Evolutionary conservation across 1,140 invertebrate genomes (phyloP), one percentile per base, ranked within the genome.

Genomic region (Dolichoris vasculosae): DNA sequence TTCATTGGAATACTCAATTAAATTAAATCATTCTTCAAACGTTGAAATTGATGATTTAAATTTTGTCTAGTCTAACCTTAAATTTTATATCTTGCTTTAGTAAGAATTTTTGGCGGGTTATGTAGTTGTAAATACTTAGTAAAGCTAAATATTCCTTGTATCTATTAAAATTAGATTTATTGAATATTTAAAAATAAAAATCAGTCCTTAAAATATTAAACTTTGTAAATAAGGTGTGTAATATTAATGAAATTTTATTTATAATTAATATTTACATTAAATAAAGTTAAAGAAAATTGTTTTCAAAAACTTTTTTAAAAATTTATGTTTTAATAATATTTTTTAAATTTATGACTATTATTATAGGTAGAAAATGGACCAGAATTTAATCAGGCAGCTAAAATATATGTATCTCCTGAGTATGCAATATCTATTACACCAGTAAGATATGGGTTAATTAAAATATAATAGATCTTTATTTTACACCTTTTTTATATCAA

Each of bases 401-500:
- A 71, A 26, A 89, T 90, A 82, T 86, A 87, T 80, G 0, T 89
- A 51, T 86, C 87, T 11, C 43, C 86, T 11, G 59, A 88, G 4
- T 84, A 82, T 84, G 88, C 90, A 82, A 87, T 90, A 82, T 88
- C 88, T 15, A 87, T 90, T 80, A 90, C 81, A 35, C 89, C 89
- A 88, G 90, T 90, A 87, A 88, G 84, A 78, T 76, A 86, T 71
- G 35, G 30, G 23, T 71, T 38, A 40, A 1, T 82, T 87, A 88
- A 85, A 71, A 59, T 6, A 51, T 83, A 69, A 9, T 64, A 64
- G 4, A 32, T 11, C 20, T 51, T 51, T 51, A 51, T 51, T 13
- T 51, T n/a, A n/a, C n/a, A 51, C 48, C 6, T 51, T 2, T 17
- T 8, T 51, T 51, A 51, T 32, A n/a, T n/a, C n/a, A n/a, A n/a